phyloP scores from a whole-genome alignment of 2,888 invertebrate species.

The Mesodorylaimus sp. region DNA sequence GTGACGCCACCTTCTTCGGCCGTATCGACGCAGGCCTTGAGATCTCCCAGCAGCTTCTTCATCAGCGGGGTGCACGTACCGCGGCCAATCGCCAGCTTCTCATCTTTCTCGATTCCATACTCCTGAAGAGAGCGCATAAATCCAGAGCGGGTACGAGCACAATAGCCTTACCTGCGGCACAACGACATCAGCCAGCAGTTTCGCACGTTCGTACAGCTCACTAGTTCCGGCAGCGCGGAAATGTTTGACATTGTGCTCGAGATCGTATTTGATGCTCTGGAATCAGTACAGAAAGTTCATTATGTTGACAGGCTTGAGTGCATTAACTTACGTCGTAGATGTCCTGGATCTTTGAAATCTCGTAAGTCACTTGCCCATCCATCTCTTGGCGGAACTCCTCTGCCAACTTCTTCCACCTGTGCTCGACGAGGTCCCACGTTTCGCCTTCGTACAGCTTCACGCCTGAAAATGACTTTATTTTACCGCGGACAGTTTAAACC shows the following conservation, averaged over 20 bases:
- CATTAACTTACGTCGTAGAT: slow-evolving; percentile 78
- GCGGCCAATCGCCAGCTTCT: slow-evolving; percentile 83
- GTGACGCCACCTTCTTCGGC: slow-evolving; percentile 75
- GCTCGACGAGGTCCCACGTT: slow-evolving; percentile 90
- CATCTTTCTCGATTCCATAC: slow-evolving; percentile 77
- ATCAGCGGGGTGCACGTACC: slow-evolving; percentile 89
- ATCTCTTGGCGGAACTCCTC: slow-evolving; percentile 67
- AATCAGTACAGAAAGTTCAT: not conserved
- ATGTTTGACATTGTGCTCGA: slow-evolving; percentile 87
- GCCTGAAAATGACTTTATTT: too few relatives aligned
- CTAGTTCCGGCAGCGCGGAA: slow-evolving; percentile 23
- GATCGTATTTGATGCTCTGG: slow-evolving; percentile 71
- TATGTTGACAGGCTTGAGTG: too few relatives aligned
- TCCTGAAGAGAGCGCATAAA: slow-evolving; percentile 43
- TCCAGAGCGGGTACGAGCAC: not conserved
- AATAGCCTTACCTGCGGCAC: slow-evolving; percentile 59
- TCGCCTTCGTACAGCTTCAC: slow-evolving; percentile 78
- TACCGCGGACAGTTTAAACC: too few relatives aligned
- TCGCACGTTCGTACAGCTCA: slow-evolving; percentile 60
- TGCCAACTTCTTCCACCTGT: slow-evolving; percentile 91
- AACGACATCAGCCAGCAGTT: slow-evolving; percentile 85
- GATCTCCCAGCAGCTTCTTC: slow-evolving; percentile 78
- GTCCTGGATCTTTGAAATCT: slow-evolving; percentile 92
- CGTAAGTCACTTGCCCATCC: slow-evolving; percentile 58
- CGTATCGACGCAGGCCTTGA: slow-evolving; percentile 47